Percentiles rank a stretch among this genome's conserved stretches.
These are phyloP conservation scores for Luperina testacea DNA, from an alignment of 2,888 invertebrate species.

Conservation along the genomic window DNA sequence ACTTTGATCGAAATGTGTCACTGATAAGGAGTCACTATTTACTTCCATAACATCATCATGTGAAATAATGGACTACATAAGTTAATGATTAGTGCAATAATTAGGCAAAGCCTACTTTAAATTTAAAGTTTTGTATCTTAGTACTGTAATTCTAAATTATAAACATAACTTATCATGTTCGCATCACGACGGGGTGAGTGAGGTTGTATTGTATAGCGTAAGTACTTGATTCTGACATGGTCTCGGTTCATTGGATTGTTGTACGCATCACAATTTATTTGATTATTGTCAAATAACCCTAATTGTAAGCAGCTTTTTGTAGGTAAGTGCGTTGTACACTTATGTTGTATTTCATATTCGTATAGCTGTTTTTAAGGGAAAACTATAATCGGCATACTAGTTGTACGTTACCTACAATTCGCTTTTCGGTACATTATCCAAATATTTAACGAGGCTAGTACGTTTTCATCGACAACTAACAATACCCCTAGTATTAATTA, in stretches of 20 bases:
- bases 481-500: conserved; percentile 80
- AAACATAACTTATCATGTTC: conserved; percentile 69
- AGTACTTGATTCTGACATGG: conserved; percentile 59
- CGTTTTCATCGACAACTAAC: conserved; percentile 76
- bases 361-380: conserved; percentile 60
- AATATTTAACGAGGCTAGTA: conserved; percentile 85
- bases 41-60: conserved; percentile 84
- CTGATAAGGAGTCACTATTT: conserved; percentile 69
- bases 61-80: conserved; percentile 84
- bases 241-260: conserved; percentile 70
- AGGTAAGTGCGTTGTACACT: conserved; percentile 63
- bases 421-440: conserved; percentile 73
- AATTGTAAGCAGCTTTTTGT: conserved; percentile 76
- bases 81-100: conserved; percentile 88
- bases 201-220: conserved; percentile 71
- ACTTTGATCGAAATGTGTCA: conserved; percentile 61
- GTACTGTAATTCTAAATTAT: conserved; percentile 83
- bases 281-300: conserved; percentile 73
- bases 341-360: conserved; percentile 61
- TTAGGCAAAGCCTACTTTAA: conserved; percentile 88
- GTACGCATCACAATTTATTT: conserved; percentile 70
- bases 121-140: conserved; percentile 86
- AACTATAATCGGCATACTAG: conserved; percentile 52
- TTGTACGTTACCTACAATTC: conserved; percentile 48
- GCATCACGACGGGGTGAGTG: conserved; percentile 66